Base-by-base conservation (phyloP, 2,888 invertebrate genomes). In the Hydraecia micacea region DNA sequence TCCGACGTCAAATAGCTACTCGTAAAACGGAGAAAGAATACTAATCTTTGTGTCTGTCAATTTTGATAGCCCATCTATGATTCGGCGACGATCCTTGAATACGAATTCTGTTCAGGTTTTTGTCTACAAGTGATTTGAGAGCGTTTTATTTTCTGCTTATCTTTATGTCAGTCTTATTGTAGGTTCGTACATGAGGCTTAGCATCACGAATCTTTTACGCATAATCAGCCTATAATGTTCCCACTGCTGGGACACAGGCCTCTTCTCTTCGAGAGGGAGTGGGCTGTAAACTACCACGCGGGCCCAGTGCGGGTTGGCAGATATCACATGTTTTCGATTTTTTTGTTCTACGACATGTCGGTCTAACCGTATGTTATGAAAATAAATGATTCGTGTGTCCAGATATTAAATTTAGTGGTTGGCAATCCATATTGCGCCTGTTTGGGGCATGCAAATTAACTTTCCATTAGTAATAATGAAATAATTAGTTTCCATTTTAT, bases 11-110 rank as follows among this genome's bases (percentile, higher is more conserved):
- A 88, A 88, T 88, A 86, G 89, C 81, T 79, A 79, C 86, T 86
- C 89, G 84, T 89, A 87, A 87, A 89, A 88, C 88, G 89, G 77
- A 84, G 83, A 84, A 85, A 86, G 88, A 89, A 89, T 88, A 88
- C 89, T 88, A 89, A 89, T 89, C 81, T 87, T 80, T 74, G 42
- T 83, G 88, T 85, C 89, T 88, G 89, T 86, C 89, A 89, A 79
- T 85, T 88, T 87, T 88, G 89, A 88, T 88, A 85, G 86, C 70
- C 70, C 87, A 86, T 87, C 86, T 87, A 87, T 87, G 87, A 87
- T 86, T 87, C 88, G 77, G 42, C 67, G 75, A 82, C 85, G 84
- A 63, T 80, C 60, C 32, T 63, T 79, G 87, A 87, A 87, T 87
- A 87, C 84, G 68, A 87, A 87, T 84, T 69, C 66, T 36, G 6